Base-by-base conservation (phyloP, 2,113 vertebrate genomes). In the Gorsachius goisagi region DNA sequence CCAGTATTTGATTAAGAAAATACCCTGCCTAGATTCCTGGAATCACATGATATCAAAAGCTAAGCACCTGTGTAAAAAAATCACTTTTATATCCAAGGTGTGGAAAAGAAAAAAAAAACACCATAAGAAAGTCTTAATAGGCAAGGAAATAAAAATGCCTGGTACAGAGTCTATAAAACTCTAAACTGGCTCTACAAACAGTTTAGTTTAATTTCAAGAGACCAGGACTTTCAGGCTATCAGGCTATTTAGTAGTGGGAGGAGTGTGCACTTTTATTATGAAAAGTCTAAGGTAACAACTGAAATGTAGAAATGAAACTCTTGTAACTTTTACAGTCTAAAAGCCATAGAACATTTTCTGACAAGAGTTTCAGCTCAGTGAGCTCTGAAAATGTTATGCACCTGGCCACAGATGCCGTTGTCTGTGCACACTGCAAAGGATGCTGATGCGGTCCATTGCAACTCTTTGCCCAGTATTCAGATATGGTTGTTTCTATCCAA, bases 31-130 rank as follows among this genome's bases (percentile, higher is more conserved):
- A 87, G 84, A 85, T 93, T 88, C 74, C 87, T 94, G 87, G 96
- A 95, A 95, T 94, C 81, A 82, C 35, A 28, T 78, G 84, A 7
- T 96, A 95, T 94, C 74, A 97, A 96, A 95, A 96, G 74, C 32
- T 96, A 82, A 97, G 95, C 96, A 96, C 96, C 93, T 85, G 87
- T 93, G 85, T 96, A 78, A 90, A 95, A 76, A 35, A 88, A 89
- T 66, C 15, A 84, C 22, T 89, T 92, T 33, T 89, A 74, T 85
- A 96, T 95, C 66, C 77, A 82, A 93, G 84, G 60, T 63, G 53
- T 93, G 85, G n/a, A 35, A 50, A 84, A 91, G 33, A 16, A 87
- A 69, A 55, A 62, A 19, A 79, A 32, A 55, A n/a, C n/a, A 33
- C 8, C 0, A 0, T 84, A 90, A 81, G 64, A 90, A 96, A 95